Evolutionary conservation across 2,113 vertebrate genomes (phyloP), one percentile per base, ranked within the genome.

Genomic region (Ramphastos sulfuratus): DNA sequence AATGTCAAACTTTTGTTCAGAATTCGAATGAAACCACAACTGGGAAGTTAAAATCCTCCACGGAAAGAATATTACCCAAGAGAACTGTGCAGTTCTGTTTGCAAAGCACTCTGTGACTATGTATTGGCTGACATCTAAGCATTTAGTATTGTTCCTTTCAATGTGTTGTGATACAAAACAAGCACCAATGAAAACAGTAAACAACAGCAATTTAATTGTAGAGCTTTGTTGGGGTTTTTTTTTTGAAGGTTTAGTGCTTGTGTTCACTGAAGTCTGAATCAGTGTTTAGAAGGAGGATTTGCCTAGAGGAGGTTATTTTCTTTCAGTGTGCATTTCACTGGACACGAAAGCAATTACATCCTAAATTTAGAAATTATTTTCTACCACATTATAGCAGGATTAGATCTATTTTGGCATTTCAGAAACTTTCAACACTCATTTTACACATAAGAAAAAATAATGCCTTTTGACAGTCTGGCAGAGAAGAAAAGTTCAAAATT

Each of bases 291-390:
- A 85, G 20, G 35, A 93, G 20, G 10, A 52, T 46, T 94, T 74
- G 60, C 63, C 70, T 64, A 17, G 58, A 86, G 91, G 75, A 91
- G 63, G 48, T 75, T 6, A 5, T 31, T 55, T 83, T 70, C 77
- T 70, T 89, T 59, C 31, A 33, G 58, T 72, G 50, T 81, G 30
- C 27, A 8, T 94, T 95, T 96, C 81, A 61, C 64, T 89, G 85
- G 94, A 44, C 75, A 93, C 52, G 58, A 81, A 82, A 94, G 77
- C 85, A 90, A 89, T 95, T 76, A 72, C 31, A 33, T 85, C 71
- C 88, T 88, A 92, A 94, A 94, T 94, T 92, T 94, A 90, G 91
- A 89, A 85, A 83, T 91, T 60, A 42, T 35, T 87, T 46, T 61
- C 48, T 74, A 7, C 56, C 33, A 30, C 30, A 3, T 74, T 46